Evolutionary conservation across 2,888 invertebrate genomes (phyloP).

Genomic region (Thysanoteuthis rhombus): DNA sequence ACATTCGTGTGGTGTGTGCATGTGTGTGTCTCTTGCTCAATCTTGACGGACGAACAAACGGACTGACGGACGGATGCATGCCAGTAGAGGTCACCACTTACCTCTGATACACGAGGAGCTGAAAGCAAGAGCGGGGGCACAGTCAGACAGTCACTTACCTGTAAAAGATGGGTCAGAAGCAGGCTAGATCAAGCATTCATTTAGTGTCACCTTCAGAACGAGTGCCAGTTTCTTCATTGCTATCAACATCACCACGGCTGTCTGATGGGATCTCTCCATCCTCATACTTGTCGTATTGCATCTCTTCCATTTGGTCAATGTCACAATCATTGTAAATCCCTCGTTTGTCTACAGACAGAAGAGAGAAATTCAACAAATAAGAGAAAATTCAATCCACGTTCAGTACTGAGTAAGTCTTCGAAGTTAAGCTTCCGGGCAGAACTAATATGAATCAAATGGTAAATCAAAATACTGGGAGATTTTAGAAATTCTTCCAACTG

Average conservation of each 20-base stretch:
- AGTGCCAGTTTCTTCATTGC: conserved; percentile 26
- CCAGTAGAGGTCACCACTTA: conserved; percentile 31
- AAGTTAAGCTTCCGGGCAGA: too few species aligned
- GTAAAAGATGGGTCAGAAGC: conserved; percentile 24
- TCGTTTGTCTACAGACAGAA: background rate
- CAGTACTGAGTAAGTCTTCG: too few species aligned
- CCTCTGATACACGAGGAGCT: conserved; percentile 19
- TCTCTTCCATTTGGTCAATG: background rate
- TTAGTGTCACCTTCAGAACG: conserved; percentile 33
- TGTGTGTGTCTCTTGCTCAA: conserved; percentile 23
- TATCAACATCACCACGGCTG: conserved; percentile 24
- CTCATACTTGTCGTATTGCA: conserved; percentile 30
- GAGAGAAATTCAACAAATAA: too few species aligned
- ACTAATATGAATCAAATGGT: too few species aligned
- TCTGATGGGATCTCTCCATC: conserved; percentile 32
- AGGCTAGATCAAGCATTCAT: conserved; percentile 32
- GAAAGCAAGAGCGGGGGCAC: conserved; percentile 25
- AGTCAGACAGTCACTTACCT: conserved; percentile 29
- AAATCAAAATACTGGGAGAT: too few species aligned
- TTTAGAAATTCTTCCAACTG: too few species aligned
- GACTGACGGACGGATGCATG: conserved; percentile 29
- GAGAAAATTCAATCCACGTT: too few species aligned
- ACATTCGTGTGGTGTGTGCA: background rate
- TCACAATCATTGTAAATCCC: conserved; percentile 16
- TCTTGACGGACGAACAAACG: conserved; percentile 17